Percentiles rank a stretch among this genome's conserved stretches.
Conservation (phyloP, 2,797 vertebrate genomes). For the Cossypha dichroa region DNA sequence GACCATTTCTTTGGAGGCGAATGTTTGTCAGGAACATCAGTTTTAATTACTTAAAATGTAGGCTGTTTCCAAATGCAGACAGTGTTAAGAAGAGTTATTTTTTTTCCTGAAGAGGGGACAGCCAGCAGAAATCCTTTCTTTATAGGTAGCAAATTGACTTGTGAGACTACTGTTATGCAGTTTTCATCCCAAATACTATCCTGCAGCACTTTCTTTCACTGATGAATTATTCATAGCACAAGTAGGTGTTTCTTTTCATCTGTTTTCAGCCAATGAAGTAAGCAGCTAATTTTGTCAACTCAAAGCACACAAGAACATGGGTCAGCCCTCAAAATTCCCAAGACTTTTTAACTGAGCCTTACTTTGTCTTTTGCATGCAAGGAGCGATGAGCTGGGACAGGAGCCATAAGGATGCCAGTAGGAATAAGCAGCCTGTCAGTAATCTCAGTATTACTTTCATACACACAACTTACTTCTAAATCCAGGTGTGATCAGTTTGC, state of each 20-base stretch:
- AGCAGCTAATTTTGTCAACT: background rate
- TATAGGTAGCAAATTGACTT: background rate
- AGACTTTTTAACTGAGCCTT: background rate
- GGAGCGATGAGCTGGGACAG: background rate
- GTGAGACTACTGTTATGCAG: background rate
- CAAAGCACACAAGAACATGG: background rate
- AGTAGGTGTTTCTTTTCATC: background rate
- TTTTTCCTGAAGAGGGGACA: background rate
- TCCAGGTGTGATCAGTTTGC: background rate
- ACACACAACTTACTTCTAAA: background rate
- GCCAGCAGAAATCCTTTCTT: background rate
- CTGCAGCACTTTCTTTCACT: background rate
- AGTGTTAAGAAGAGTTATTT: background rate
- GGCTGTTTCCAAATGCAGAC: slow-evolving; percentile 42
- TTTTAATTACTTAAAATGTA: slow-evolving; percentile 55
- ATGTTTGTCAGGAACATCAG: slow-evolving; percentile 44
- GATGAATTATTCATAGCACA: background rate
- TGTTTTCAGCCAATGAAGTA: background rate
- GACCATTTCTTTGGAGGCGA: slow-evolving; percentile 37
- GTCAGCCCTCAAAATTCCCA: background rate
- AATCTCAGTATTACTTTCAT: background rate
- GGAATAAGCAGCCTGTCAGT: background rate
- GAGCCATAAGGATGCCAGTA: background rate
- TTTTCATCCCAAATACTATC: background rate
- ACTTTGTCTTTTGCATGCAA: background rate